Percentiles rank a stretch among this genome's conserved stretches.
Conservation (phyloP, 2,888 invertebrate genomes). For the Bombyx huttoni region DNA sequence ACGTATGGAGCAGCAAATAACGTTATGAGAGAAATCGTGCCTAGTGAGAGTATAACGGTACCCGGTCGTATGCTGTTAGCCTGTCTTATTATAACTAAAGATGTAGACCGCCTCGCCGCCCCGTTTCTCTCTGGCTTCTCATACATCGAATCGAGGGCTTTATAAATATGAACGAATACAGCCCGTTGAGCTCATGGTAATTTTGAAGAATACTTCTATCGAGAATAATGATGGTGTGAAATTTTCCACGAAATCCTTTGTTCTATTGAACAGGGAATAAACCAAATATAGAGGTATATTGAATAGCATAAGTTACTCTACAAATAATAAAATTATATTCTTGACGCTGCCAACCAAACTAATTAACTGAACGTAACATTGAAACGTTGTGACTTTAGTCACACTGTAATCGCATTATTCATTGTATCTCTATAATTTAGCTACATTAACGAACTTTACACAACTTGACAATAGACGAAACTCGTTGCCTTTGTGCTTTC, state of each 20-base stretch:
- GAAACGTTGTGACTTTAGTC: neutral
- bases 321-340: neutral
- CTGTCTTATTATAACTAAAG: slow-evolving; percentile 1
- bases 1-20: slow-evolving; percentile 53
- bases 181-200: too few relatives aligned
- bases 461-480: neutral
- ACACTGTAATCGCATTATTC: neutral
- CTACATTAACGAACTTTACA: neutral
- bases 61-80: slow-evolving; percentile 11
- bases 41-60: slow-evolving; percentile 44
- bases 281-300: neutral
- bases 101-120: neutral
- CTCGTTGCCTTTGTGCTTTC: neutral
- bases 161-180: neutral
- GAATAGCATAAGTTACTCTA: neutral
- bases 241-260: neutral
- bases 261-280: too few relatives aligned
- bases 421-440: neutral
- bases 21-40: slow-evolving; percentile 53
- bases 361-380: neutral
- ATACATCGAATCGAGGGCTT: neutral
- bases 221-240: neutral
- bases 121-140: neutral
- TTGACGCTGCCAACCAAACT: neutral
- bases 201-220: too few relatives aligned